A percentile compares a stretch with the other conserved stretches of the same genome.
Conservation (phyloP, 2,888 invertebrate genomes). For the Gisinianus flammeolus region DNA sequence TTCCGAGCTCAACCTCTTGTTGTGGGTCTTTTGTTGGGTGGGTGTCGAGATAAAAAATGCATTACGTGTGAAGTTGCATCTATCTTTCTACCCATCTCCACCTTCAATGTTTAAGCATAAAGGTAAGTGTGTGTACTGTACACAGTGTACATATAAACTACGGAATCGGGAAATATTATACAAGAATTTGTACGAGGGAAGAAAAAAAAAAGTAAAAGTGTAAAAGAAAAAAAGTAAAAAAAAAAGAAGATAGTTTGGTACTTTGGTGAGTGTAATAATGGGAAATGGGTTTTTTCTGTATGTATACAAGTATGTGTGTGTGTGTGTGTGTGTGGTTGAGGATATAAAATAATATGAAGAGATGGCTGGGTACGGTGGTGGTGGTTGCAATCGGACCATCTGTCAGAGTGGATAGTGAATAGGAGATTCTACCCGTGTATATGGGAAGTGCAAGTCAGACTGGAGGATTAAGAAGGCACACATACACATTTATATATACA, state of each 20-base stretch:
- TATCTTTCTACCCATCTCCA: neutral
- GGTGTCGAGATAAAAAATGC: slow-evolving; percentile 42
- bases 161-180: neutral
- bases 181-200: neutral
- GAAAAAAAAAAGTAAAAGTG: neutral
- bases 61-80: slow-evolving; percentile 27
- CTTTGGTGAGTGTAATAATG: neutral
- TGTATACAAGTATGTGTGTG: neutral
- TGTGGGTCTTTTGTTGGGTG: neutral
- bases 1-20: slow-evolving; percentile 1
- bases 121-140: slow-evolving; percentile 1
- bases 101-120: neutral
- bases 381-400: neutral
- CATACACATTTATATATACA: too few species aligned
- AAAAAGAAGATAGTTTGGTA: slow-evolving; percentile 1
- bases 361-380: neutral
- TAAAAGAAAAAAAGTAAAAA: neutral
- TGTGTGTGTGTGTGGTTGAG: neutral
- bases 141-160: neutral
- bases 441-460: slow-evolving; percentile 28
- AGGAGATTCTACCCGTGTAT: neutral
- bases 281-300: slow-evolving; percentile 1
- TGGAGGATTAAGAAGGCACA: slow-evolving; percentile 16
- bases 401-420: neutral
- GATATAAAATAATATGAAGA: neutral